Evolutionary conservation across 2,113 vertebrate species (phyloP), one percentile per base, ranked within the genome.

Genomic region (Aegypius monachus): DNA sequence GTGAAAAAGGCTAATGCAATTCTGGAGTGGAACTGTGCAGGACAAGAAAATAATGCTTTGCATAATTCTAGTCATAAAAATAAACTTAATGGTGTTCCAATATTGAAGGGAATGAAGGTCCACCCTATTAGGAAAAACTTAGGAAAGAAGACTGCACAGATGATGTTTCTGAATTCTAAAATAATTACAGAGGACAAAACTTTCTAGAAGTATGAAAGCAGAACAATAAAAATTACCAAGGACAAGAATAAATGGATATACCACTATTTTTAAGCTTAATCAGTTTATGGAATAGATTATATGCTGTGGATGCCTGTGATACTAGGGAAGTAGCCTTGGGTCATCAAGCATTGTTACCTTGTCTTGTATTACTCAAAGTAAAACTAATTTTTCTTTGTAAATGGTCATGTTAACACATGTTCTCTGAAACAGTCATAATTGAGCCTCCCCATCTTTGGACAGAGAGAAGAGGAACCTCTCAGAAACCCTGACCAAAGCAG

Each of bases 71-170:
- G 40, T n/a, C 18, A 16, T 9, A 11, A 45, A 40, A 74, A 22
- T 40, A 21, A 66, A 45, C 45, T 14, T 40, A 17, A 42, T 13
- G n/a, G 23, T 36, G 40, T 21, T 67, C 45, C 47, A 8, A 4
- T n/a, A 22, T 3, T 27, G 29, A 19, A 45, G 50, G 52, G 67
- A 58, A 45, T 21, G 38, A 73, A 53, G 45, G 31, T 40, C 16
- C 27, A 29, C 23, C 18, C 38, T 22, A 3, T 22, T 27, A 47
- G 42, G 58, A 56, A 42, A 56, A 48, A 13, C 72, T 42, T 20
- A 19, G 42, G 65, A n/a, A 18, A 48, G 29, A 48, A 1, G 8
- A 43, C 1, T 11, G 36, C 47, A 43, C 0, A 0, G 26, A 61
- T n/a, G 21, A 16, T 55, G 31, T 47, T 53, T n/a, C 67, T 59